phyloP scores from a whole-genome alignment of 2,797 vertebrate species.

The Peromyscus attwateri region DNA sequence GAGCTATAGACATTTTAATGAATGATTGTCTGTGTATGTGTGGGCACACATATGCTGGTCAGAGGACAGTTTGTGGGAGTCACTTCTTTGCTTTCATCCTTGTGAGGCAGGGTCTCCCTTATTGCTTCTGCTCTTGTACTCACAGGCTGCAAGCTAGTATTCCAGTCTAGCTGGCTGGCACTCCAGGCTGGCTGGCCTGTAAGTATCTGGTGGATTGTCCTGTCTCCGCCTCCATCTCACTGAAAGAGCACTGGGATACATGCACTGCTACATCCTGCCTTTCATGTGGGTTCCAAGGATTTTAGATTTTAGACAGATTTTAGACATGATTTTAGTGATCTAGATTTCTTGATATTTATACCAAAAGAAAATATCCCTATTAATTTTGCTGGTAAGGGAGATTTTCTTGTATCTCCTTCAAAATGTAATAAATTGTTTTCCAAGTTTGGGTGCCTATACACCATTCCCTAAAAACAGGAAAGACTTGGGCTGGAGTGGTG shows the following conservation, averaged over 20 bases:
- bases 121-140: not conserved
- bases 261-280: not conserved
- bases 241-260: too few relatives aligned
- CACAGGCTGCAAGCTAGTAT: not conserved
- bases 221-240: not conserved
- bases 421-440: not conserved
- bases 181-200: not conserved
- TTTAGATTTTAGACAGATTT: not conserved
- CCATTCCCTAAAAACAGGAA: not conserved
- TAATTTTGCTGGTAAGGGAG: not conserved
- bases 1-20: not conserved
- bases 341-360: not conserved
- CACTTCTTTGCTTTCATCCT: not conserved
- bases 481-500: not conserved
- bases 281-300: not conserved
- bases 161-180: not conserved
- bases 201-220: not conserved
- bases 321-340: not conserved
- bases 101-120: not conserved
- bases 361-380: not conserved
- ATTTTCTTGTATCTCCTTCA: not conserved
- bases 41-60: not conserved
- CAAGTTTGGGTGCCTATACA: not conserved
- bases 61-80: not conserved
- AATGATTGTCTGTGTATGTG: not conserved